phyloP scores from a whole-genome alignment of 2,797 vertebrate species.

The Microctenopoma stevenorrisi region DNA sequence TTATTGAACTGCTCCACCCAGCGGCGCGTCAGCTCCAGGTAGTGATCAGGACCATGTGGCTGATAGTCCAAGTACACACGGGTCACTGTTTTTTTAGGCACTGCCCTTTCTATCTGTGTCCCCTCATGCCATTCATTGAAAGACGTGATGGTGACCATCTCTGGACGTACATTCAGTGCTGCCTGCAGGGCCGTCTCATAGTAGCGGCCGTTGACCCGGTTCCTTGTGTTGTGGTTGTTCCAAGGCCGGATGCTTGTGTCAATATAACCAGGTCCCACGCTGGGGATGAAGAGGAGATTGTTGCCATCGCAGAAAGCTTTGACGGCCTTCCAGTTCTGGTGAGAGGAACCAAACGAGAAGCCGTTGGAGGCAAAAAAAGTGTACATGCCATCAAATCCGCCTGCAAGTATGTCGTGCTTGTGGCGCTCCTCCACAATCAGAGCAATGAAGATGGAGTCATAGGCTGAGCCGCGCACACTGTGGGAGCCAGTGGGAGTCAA shows the following conservation, averaged over 20 bases:
- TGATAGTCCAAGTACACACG: conserved; percentile 90
- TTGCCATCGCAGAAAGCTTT: conserved; percentile 91
- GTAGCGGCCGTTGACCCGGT: conserved; percentile 91
- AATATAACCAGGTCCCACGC: conserved; percentile 90
- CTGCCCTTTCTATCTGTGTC: conserved; percentile 91
- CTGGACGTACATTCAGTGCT: conserved; percentile 85
- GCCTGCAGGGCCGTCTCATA: conserved; percentile 91
- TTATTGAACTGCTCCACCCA: conserved; percentile 91
- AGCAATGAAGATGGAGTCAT: conserved; percentile 88
- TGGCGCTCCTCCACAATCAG: conserved; percentile 91
- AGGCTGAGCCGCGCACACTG: conserved; percentile 86
- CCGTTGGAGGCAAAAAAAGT: conserved; percentile 93
- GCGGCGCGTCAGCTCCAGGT: conserved; percentile 88
- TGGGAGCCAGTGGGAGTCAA: conserved; percentile 85
- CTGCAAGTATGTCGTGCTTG: conserved; percentile 88
- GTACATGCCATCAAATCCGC: conserved; percentile 91
- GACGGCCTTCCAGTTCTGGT: conserved; percentile 91
- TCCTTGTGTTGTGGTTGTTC: conserved; percentile 94
- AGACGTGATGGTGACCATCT: conserved; percentile 89
- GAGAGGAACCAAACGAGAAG: conserved; percentile 92
- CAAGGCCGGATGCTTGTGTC: conserved; percentile 92
- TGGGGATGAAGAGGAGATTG: conserved; percentile 91
- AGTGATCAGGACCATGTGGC: conserved; percentile 87
- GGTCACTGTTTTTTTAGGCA: conserved; percentile 88
- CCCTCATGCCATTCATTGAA: conserved; percentile 95